Evolutionary conservation across 2,797 vertebrate species (phyloP), one percentile per base, ranked within the genome.

Genomic region (Sternarchorhynchus goeldii): DNA sequence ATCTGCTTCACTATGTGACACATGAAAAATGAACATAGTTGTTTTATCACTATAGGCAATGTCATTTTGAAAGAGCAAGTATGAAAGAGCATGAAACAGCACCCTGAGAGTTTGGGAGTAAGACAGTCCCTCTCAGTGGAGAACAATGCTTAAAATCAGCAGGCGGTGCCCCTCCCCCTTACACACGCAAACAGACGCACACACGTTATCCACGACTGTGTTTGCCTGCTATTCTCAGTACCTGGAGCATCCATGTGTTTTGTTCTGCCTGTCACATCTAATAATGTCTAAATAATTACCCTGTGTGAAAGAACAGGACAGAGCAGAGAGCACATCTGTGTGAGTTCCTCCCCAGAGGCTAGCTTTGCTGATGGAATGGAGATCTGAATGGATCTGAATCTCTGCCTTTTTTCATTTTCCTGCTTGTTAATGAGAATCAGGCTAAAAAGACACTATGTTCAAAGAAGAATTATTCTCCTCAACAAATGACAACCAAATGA

Each of bases 261-360:
- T 79, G 77, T 63, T 73, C 64, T 71, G 72, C 57, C 77, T 63
- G 73, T 76, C 81, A 72, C 39, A 59, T 82, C 56, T 39, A 72
- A 76, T 82, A 70, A 82, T 41, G 5, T 72, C 65, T 76, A 68
- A 82, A 76, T 73, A 41, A 75, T 76, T 66, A 71, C 53, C 68
- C 72, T 56, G 39, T 25, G 57, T 69, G 71, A 75, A 68, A 74
- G 56, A 74, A 79, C 63, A 73, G 72, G 57, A 79, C 57, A 75
- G 65, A 80, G 68, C 66, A 63, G 16, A 69, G 64, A 73, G 64
- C 73, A 75, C 73, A 70, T 80, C 64, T 74, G 77, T 68, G 72
- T 60, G 50, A 63, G 58, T 70, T 80, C 50, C 6, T 75, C 78
- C 58, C 72, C 20, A 80, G 78, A 63, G 73, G 12, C 65, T 20